Conservation (phyloP, 2,797 vertebrate genomes). For the Percopsis omiscomaycus region DNA sequence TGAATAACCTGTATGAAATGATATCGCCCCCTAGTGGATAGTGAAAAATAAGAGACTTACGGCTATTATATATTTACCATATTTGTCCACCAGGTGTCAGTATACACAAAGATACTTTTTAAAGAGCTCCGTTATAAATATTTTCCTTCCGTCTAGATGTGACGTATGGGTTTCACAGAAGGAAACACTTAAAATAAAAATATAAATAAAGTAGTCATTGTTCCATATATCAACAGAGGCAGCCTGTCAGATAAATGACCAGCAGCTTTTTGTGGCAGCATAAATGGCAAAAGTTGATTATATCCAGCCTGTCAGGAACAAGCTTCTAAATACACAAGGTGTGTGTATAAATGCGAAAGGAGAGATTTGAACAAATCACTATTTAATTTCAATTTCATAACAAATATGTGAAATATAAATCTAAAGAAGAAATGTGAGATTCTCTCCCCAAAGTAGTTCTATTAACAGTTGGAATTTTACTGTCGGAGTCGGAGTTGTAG, state of each 20-base stretch:
- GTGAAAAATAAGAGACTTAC: neutral
- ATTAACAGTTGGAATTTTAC: slow-evolving; percentile 58
- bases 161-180: no score
- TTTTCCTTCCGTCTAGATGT: no score
- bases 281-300: no score
- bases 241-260: no score
- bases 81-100: slow-evolving; percentile 65
- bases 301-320: no score
- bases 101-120: slow-evolving; percentile 34
- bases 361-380: slow-evolving; percentile 9
- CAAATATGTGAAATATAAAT: slow-evolving; percentile 9
- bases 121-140: no score
- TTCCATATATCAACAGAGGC: no score
- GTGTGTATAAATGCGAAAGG: neutral
- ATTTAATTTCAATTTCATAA: slow-evolving; percentile 10
- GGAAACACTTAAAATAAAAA: no score
- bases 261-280: no score
- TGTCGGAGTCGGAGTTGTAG: slow-evolving; percentile 12
- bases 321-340: no score
- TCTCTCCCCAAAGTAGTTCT: slow-evolving; percentile 32
- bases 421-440: neutral
- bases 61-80: neutral
- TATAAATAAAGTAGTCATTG: no score
- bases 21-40: slow-evolving; percentile 39
- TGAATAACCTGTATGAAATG: neutral